Conservation (phyloP, 2,888 invertebrate species). For the Patella ulyssiponensis region DNA sequence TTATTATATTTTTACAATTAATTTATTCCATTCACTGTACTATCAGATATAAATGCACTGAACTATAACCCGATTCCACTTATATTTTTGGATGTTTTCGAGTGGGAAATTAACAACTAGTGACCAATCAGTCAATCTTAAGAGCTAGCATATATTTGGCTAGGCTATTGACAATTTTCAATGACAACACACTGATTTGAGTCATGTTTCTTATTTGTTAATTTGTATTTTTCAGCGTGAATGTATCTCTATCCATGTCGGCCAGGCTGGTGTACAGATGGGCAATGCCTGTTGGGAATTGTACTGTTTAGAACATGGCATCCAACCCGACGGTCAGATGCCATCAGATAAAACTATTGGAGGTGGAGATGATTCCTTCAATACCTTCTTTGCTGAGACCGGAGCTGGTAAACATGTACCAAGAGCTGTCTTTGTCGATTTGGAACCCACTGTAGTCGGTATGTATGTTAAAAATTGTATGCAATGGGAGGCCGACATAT, state of each 20-base stretch:
- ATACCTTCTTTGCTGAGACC: constrained; percentile 83
- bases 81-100: too few relatives aligned
- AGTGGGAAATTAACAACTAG: too few relatives aligned
- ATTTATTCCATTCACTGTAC: too few relatives aligned
- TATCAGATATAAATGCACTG: too few relatives aligned
- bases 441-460: constrained; percentile 95
- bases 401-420: constrained; percentile 96
- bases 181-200: too few relatives aligned
- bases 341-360: constrained; percentile 86
- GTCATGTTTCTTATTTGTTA: neutral
- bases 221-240: constrained; percentile 67
- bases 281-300: constrained; percentile 76
- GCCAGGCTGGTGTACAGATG: constrained; percentile 74
- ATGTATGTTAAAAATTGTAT: constrained; percentile 56
- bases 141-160: too few relatives aligned
- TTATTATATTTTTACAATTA: too few relatives aligned
- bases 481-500: neutral
- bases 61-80: too few relatives aligned
- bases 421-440: constrained; percentile 90
- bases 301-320: constrained; percentile 75
- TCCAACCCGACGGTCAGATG: constrained; percentile 73
- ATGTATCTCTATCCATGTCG: constrained; percentile 73
- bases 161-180: too few relatives aligned
- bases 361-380: constrained; percentile 86
- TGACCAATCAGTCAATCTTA: too few relatives aligned